phyloP scores from a whole-genome alignment of 1,140 invertebrate species.

The Leucophenga varia region DNA sequence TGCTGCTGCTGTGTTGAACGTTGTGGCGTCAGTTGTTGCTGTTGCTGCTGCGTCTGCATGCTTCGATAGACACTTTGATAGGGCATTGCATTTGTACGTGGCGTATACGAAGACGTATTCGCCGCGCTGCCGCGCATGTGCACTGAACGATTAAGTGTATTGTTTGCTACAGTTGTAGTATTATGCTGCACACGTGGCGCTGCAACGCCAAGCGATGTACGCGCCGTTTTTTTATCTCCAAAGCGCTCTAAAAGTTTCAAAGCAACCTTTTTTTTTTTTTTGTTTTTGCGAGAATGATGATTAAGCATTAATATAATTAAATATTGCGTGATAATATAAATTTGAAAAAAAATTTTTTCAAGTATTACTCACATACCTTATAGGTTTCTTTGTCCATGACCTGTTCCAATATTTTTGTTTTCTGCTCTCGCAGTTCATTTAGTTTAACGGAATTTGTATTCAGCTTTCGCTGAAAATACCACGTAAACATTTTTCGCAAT shows the following conservation, averaged over 20 bases:
- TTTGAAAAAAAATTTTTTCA: too few relatives aligned
- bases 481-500: slow-evolving; percentile 75
- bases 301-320: too few relatives aligned
- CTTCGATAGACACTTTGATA: slow-evolving; percentile 55
- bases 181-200: slow-evolving; percentile 3
- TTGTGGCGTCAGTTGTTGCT: too few relatives aligned
- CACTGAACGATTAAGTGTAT: slow-evolving; percentile 4
- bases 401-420: slow-evolving; percentile 88
- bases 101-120: too few relatives aligned
- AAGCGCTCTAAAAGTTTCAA: slow-evolving; percentile 47
- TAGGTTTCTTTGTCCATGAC: slow-evolving; percentile 98
- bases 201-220: background rate
- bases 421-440: slow-evolving; percentile 72
- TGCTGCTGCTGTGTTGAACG: background rate
- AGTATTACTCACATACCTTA: too few relatives aligned
- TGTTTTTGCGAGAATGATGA: background rate
- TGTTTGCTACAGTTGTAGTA: slow-evolving; percentile 1
- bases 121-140: slow-evolving; percentile 21
- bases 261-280: too few relatives aligned
- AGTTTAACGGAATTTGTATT: slow-evolving; percentile 78
- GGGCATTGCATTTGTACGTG: slow-evolving; percentile 55
- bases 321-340: background rate
- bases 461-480: slow-evolving; percentile 85
- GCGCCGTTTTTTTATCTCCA: slow-evolving; percentile 38
- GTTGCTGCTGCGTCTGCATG: slow-evolving; percentile 58